Evolutionary conservation across 1,140 invertebrate genomes (phyloP).

Genomic region (Drosophila miranda): DNA sequence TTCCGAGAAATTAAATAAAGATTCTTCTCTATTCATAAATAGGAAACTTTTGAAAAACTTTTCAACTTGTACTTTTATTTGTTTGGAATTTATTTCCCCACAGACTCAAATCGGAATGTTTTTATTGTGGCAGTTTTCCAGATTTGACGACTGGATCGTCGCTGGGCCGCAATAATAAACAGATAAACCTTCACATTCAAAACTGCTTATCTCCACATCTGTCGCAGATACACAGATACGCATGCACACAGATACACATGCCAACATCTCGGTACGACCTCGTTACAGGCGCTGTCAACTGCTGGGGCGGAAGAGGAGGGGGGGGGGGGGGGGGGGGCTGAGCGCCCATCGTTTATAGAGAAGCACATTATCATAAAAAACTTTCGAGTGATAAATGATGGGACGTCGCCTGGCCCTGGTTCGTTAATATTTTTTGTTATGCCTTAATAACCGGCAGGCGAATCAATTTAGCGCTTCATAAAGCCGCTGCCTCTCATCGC

Average conservation of each 20-base stretch:
- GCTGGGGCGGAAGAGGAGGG: slow-evolving; percentile 9
- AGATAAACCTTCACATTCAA: slow-evolving; percentile 54
- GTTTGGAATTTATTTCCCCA: slow-evolving; percentile 10
- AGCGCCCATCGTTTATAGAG: slow-evolving; percentile 35
- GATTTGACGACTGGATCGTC: slow-evolving; percentile 29
- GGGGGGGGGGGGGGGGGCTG: neutral
- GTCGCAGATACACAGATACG: slow-evolving; percentile 16
- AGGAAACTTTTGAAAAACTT: neutral
- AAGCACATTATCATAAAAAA: slow-evolving; percentile 67
- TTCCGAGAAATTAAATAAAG: slow-evolving; percentile 2
- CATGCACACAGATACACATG: slow-evolving; percentile 31
- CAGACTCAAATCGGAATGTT: neutral
- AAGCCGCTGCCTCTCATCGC: slow-evolving; percentile 19
- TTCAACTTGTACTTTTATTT: slow-evolving; percentile 6
- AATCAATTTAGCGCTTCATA: slow-evolving; percentile 76
- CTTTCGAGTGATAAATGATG: slow-evolving; percentile 74
- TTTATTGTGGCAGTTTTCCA: slow-evolving; percentile 6
- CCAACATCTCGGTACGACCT: slow-evolving; percentile 54
- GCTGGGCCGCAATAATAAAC: slow-evolving; percentile 36
- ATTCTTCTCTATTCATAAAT: neutral
- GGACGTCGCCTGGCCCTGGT: slow-evolving; percentile 53
- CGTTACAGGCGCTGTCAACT: slow-evolving; percentile 50
- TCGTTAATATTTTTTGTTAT: slow-evolving; percentile 79
- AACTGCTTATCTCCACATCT: slow-evolving; percentile 44
- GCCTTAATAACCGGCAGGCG: slow-evolving; percentile 69